phyloP scores from a whole-genome alignment of 2,888 invertebrate species.

The Gastrophysa polygoni region DNA sequence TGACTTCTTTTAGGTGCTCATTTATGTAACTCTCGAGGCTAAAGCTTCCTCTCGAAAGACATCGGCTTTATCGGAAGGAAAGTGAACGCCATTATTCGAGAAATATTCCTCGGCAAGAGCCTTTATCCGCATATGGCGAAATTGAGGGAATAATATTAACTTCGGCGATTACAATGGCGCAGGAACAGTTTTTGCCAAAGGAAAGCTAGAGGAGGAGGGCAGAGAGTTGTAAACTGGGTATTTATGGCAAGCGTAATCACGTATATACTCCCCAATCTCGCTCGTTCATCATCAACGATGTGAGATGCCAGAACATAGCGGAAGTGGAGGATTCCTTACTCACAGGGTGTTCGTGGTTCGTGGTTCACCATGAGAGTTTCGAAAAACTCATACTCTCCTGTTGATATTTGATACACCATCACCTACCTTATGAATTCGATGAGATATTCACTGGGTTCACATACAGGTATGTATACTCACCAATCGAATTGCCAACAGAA shows the following conservation, averaged over 20 bases:
- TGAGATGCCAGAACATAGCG: background rate
- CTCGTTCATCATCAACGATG: background rate
- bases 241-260: slow-evolving; percentile 8
- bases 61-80: slow-evolving; percentile 11
- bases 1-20: slow-evolving; percentile 14
- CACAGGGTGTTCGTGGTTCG: too few species aligned
- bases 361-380: too few species aligned
- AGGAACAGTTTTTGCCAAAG: slow-evolving; percentile 6
- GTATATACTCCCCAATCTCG: background rate
- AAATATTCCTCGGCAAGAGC: slow-evolving; percentile 17
- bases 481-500: too few species aligned
- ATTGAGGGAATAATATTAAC: slow-evolving; percentile 20
- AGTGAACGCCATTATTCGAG: slow-evolving; percentile 9
- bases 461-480: too few species aligned
- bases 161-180: slow-evolving; percentile 13
- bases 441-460: too few species aligned
- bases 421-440: too few species aligned
- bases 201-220: slow-evolving; percentile 7
- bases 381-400: too few species aligned
- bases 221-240: slow-evolving; percentile 11
- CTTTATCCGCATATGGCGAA: slow-evolving; percentile 21
- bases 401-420: too few species aligned
- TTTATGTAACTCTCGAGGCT: slow-evolving; percentile 16
- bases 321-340: too few species aligned
- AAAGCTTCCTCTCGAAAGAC: slow-evolving; percentile 10